Evolutionary conservation across 2,888 invertebrate species (phyloP).

Genomic region (Eumerus sabulonum): DNA sequence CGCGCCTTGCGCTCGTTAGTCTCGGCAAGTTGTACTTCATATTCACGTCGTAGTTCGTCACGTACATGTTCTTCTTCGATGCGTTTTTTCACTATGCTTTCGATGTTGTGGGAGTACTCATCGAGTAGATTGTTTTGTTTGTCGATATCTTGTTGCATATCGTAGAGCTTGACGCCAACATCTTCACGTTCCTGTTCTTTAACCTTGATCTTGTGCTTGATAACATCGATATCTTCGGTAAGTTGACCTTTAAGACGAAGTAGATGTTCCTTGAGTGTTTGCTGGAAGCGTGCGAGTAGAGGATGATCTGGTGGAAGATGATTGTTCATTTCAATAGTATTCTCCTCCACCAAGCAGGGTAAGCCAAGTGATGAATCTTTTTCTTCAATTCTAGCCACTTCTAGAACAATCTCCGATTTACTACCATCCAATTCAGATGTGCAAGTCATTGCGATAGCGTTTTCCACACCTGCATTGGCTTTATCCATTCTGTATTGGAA

Average conservation of each 20-base stretch:
- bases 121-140: slow-evolving; percentile 79
- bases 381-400: background rate
- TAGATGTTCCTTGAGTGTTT: slow-evolving; percentile 84
- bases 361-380: background rate
- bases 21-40: slow-evolving; percentile 74
- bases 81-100: slow-evolving; percentile 75
- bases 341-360: slow-evolving; percentile 1
- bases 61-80: slow-evolving; percentile 76
- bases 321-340: background rate
- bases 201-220: slow-evolving; percentile 80
- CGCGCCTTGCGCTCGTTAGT: slow-evolving; percentile 73
- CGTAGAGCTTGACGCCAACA: slow-evolving; percentile 79
- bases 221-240: slow-evolving; percentile 83
- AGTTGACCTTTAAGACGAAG: slow-evolving; percentile 83
- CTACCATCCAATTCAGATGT: too few relatives aligned
- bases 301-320: slow-evolving; percentile 85
- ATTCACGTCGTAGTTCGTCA: slow-evolving; percentile 74
- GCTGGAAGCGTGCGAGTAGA: slow-evolving; percentile 86
- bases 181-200: slow-evolving; percentile 77
- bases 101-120: slow-evolving; percentile 78
- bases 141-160: slow-evolving; percentile 79
- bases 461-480: too few relatives aligned
- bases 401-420: too few relatives aligned
- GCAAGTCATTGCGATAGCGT: too few relatives aligned
- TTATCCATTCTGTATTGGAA: too few relatives aligned